These are phyloP conservation scores for Lophotriccus pileatus DNA, from an alignment of 2,797 vertebrate genomes.

Conservation along the genomic window DNA sequence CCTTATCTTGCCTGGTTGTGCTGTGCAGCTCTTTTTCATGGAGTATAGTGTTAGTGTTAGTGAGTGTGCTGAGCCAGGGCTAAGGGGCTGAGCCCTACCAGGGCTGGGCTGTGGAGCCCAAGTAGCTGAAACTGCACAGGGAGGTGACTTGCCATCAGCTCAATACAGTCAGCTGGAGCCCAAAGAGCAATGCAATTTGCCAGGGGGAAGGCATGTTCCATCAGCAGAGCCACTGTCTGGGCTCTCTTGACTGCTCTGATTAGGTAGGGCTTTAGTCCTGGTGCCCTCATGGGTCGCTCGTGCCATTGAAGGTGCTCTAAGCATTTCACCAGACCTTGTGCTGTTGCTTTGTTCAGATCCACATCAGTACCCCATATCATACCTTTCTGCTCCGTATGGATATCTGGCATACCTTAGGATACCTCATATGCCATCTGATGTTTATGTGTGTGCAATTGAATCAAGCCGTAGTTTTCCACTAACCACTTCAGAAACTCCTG, in stretches of 20 bases:
- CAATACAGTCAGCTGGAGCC: not conserved
- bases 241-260: not conserved
- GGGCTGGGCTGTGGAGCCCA: not conserved
- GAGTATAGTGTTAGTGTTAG: too few species aligned
- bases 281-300: not conserved
- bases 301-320: not conserved
- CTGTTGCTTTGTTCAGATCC: not conserved
- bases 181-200: not conserved
- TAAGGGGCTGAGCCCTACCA: not conserved
- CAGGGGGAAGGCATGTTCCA: fast-evolving
- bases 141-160: not conserved
- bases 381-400: not conserved
- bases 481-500: not conserved
- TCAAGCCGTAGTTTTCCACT: not conserved
- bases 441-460: not conserved
- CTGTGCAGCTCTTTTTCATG: not conserved
- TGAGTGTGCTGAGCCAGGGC: not conserved
- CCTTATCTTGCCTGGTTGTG: not conserved
- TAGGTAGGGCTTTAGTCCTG: not conserved
- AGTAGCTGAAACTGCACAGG: not conserved
- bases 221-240: not conserved
- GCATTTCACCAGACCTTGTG: not conserved
- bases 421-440: not conserved
- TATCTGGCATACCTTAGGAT: not conserved
- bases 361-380: not conserved